Base-by-base conservation (phyloP, 2,797 vertebrate genomes). In the Lophius americanus region DNA sequence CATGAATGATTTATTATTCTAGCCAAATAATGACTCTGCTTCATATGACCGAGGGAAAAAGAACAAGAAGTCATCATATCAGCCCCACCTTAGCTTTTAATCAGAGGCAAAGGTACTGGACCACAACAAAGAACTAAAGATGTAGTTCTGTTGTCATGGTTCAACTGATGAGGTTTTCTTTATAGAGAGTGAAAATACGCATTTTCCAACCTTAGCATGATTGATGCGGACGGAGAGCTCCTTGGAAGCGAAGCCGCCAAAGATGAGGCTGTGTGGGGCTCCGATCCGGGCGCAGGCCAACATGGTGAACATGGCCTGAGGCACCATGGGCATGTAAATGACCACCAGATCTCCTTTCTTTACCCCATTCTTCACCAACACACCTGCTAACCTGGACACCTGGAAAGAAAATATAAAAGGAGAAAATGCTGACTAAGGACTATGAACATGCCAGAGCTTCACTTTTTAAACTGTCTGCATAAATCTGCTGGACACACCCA, bases 251-350 rank as follows among this genome's bases (percentile, higher is more conserved):
- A 99, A 99, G 85, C 98, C 98, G 0, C 98, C 98, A 64, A 99
- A 99, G 82, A 99, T 98, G 60, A 99, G 95, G 79, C 97, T 98
- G 75, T 99, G 98, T 2, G 96, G 94, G 41, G 98, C 98, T 60
- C 98, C 98, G 47, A 99, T 94, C 71, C 97, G 93, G 0, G 97
- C 95, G 62, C 97, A 99, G 1, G 98, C 96, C 88, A 99, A 79
- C 98, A 99, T 99, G 73, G 95, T 90, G 70, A 95, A 95, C 87
- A 99, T 95, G 6, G 98, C 97, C 90, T 99, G 94, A 0, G 98
- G 98, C 70, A 99, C 95, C 98, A 98, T 98, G 44, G 98, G 97
- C 98, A 99, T 99, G 86, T 99, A 99, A 88, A 99, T 98, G 61
- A 98, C 95, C 23, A 99, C 96, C 42, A 96, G 89, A 66, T 99